Percentiles rank a stretch among this genome's conserved stretches.
phyloP scores from a whole-genome alignment of 1,140 invertebrate species.

The Meloidogyne hapla region DNA sequence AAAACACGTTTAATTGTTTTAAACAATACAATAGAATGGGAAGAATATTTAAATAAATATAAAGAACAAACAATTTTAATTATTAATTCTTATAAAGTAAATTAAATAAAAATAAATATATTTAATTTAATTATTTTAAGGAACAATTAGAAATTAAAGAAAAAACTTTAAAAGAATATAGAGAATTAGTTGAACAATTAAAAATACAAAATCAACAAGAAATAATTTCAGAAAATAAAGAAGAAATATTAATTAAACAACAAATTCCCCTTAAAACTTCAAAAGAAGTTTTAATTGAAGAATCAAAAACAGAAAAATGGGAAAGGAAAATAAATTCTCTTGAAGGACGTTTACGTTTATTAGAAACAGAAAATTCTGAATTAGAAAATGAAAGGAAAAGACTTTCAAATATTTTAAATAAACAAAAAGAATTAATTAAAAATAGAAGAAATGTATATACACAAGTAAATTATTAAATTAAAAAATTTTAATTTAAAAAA shows the following conservation, averaged over 20 bases:
- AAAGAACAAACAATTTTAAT: conserved; percentile 13
- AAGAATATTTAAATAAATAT: conserved; percentile 7
- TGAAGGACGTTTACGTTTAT: conserved; percentile 13
- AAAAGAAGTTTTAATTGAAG: neutral
- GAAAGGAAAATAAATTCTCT: neutral
- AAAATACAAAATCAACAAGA: conserved; percentile 13
- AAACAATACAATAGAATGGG: conserved; percentile 23
- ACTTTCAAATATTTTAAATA: neutral
- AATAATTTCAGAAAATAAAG: neutral
- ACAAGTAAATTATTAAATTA: neutral
- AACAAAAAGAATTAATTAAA: neutral
- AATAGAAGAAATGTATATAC: neutral
- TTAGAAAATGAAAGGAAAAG: neutral
- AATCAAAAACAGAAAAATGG: neutral
- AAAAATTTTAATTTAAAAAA: neutral
- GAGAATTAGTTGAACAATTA: conserved; percentile 22
- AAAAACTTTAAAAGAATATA: conserved; percentile 22
- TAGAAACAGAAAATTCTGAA: conserved; percentile 14
- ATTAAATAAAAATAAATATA: neutral
- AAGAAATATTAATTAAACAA: neutral
- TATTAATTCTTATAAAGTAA: conserved; percentile 16
- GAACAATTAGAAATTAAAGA: conserved; percentile 29
- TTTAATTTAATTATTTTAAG: conserved; percentile 21
- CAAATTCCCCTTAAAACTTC: neutral
- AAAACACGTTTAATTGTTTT: conserved; percentile 1